Evolutionary conservation across 2,888 invertebrate species (phyloP).

Genomic region (Chesias legatella): DNA sequence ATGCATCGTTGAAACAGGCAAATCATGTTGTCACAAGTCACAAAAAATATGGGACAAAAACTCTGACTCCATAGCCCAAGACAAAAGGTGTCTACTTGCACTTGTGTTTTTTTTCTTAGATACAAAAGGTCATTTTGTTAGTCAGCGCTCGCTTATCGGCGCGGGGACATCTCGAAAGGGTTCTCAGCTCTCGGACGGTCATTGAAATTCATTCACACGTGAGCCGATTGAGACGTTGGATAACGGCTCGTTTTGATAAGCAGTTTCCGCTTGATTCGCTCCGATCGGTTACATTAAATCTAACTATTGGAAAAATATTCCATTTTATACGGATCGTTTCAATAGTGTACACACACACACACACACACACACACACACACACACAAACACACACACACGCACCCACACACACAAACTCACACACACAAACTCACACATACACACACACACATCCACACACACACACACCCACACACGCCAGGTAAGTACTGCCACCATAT

Average conservation of each 20-base stretch:
- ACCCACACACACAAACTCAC: no score
- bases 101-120: conserved; percentile 53
- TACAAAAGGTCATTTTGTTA: conserved; percentile 74
- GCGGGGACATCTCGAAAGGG: conserved; percentile 54
- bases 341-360: no score
- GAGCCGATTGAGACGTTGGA: conserved; percentile 44
- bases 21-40: no score
- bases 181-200: conserved; percentile 57
- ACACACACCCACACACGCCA: no score
- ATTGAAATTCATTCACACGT: conserved; percentile 62
- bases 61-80: conserved; percentile 38
- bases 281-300: conserved; percentile 14
- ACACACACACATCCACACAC: no score
- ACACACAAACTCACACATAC: no score
- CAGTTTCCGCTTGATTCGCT: conserved; percentile 31
- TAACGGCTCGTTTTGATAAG: conserved; percentile 28
- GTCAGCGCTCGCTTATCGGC: conserved; percentile 60
- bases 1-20: no score
- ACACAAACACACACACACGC: no score
- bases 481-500: no score
- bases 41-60: neutral
- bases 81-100: conserved; percentile 46
- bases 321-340: no score
- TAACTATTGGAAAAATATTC: neutral
- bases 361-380: no score